These are phyloP conservation scores for Cichlasoma orientale DNA, from an alignment of 2,797 vertebrate species.

Conservation along the genomic window DNA sequence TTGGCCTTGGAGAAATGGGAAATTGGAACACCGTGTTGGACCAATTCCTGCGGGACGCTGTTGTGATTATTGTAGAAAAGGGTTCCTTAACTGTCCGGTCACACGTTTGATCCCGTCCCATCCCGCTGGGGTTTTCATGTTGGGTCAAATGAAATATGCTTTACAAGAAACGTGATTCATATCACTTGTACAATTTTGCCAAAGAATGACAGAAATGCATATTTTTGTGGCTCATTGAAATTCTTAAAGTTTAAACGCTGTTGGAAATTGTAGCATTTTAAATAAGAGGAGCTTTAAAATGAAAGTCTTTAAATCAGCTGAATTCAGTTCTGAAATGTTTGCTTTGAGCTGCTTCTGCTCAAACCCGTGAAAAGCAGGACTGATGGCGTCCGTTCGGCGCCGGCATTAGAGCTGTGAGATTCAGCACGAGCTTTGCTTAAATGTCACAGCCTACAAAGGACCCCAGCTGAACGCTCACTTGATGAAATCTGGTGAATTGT, in stretches of 20 bases:
- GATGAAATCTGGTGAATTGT: constrained; percentile 16
- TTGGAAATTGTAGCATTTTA: background rate
- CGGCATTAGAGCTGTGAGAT: background rate
- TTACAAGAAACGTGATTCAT: background rate
- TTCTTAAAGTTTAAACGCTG: background rate
- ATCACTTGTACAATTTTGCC: too few species aligned
- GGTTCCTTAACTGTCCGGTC: constrained; percentile 29
- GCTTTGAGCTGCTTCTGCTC: background rate
- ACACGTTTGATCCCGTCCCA: constrained; percentile 5
- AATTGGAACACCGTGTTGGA: constrained; percentile 3
- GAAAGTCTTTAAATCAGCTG: background rate
- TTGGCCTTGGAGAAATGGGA: constrained; percentile 26
- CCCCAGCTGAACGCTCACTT: background rate
- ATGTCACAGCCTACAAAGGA: background rate
- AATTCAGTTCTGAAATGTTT: background rate
- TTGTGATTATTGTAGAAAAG: constrained; percentile 25
- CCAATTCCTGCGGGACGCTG: constrained; percentile 42
- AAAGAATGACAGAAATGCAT: too few species aligned
- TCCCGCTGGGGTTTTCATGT: background rate
- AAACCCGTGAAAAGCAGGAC: background rate
- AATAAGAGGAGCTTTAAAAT: background rate
- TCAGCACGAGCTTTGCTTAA: background rate
- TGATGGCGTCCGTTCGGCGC: background rate
- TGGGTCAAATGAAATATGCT: background rate
- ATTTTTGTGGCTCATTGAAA: background rate